Base-by-base conservation (phyloP, 1,140 invertebrate species). In the Drosophila funebris region DNA sequence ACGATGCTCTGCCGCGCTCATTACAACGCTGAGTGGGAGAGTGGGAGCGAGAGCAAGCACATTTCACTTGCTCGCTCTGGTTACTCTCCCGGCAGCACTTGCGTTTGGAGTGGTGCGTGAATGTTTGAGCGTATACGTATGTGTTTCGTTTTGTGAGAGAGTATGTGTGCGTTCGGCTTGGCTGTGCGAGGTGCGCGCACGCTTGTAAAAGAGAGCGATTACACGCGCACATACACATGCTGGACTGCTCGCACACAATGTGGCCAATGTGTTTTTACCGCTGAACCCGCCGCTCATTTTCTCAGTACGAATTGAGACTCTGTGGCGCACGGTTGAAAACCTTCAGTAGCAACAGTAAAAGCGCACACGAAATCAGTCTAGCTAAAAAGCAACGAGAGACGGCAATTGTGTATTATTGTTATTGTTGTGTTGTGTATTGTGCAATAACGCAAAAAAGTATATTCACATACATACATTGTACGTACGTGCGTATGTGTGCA, bases 311-410 rank as follows among this genome's bases (percentile, higher is more conserved):
- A 74, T 82, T 82, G 72, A 85, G 66, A 88, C 82, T 70, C 76
- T 87, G 82, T 87, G 72, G 79, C 79, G 82, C 71, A 78, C 82
- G 82, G 82, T 85, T 85, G 82, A 74, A 76, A 73, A 46, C 70
- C 48, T 73, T 61, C 41, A 68, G 39, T 72, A 63, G 69, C 62
- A 77, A 56, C 66, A 77, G 67, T n/a, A 80, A 80, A 80, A 76
- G 73, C 73, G 67, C 69, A 57, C 69, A 52, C 69, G 31, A 63
- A 53, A 39, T 27, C 29, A 50, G 20, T 62, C 24, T 41, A 66
- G 50, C 14, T 37, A 75, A 71, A 37, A 48, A 43, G 62, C 69
- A 73, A 57, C 68, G 58, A 72, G 54, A 76, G 69, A 58, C 76
- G 54, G 73, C 68, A 68, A 54, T 60, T 68, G 70, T 58, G 58